Evolutionary conservation across 2,113 vertebrate genomes (phyloP).

Genomic region (Acanthochromis polyacanthus): DNA sequence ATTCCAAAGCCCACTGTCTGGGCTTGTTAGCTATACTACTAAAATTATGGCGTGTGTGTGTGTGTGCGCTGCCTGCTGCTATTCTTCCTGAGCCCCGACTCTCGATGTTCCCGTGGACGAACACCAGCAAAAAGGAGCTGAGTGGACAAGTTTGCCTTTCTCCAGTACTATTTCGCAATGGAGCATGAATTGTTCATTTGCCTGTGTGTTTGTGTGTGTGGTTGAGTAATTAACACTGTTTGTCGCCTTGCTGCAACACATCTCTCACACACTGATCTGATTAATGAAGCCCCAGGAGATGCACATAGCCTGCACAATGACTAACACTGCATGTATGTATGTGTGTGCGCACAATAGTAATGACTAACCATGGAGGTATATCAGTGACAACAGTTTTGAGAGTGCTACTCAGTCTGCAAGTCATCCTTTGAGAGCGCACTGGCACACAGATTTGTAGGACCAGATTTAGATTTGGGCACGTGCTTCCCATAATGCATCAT

Average conservation of each 20-base stretch:
- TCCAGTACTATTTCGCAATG: slow-evolving; percentile 47
- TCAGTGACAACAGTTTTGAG: not conserved
- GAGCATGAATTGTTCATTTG: slow-evolving; percentile 4
- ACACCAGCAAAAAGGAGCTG: slow-evolving; percentile 62
- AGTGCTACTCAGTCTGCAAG: not conserved
- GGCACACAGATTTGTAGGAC: not conserved
- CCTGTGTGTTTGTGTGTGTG: not conserved
- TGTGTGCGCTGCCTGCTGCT: not conserved
- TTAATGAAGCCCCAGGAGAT: slow-evolving; percentile 58
- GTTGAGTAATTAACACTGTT: slow-evolving; percentile 72
- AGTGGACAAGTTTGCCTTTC: slow-evolving; percentile 52
- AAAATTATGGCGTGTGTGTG: slow-evolving; percentile 57
- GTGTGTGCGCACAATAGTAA: slow-evolving; percentile 3
- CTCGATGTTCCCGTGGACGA: slow-evolving; percentile 52
- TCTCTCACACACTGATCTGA: slow-evolving; percentile 66
- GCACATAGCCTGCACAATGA: slow-evolving; percentile 26
- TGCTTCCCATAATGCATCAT: not conserved
- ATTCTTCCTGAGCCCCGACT: slow-evolving; percentile 39
- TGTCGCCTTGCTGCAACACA: slow-evolving; percentile 46
- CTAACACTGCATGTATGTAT: slow-evolving; percentile 33
- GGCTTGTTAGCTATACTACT: slow-evolving; percentile 70
- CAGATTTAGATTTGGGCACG: not conserved
- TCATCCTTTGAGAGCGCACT: not conserved
- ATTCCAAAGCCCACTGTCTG: slow-evolving; percentile 73
- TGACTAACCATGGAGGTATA: not conserved